Percentiles rank a stretch among this genome's conserved stretches.
phyloP scores from a whole-genome alignment of 2,797 vertebrate species.

The Phalloptychus januarius region DNA sequence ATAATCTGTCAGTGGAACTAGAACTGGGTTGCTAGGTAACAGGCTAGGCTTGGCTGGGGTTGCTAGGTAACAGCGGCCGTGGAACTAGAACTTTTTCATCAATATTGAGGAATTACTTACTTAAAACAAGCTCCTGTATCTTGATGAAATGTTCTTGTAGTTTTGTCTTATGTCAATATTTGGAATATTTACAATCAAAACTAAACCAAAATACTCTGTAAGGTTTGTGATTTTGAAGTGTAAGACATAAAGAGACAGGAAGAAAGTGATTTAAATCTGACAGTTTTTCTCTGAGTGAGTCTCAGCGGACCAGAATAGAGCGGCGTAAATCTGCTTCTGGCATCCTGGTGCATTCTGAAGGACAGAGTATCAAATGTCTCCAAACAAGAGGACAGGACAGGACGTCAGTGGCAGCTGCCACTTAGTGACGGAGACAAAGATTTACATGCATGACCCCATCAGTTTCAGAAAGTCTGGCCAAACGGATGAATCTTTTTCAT shows the following conservation, averaged over 20 bases:
- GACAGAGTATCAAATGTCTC: constrained; percentile 53
- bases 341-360: constrained; percentile 35
- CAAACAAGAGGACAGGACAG: constrained; percentile 48
- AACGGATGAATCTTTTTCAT: not conserved
- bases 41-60: too few relatives aligned
- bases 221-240: not conserved
- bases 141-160: too few relatives aligned
- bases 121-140: too few relatives aligned
- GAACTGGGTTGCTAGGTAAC: too few relatives aligned
- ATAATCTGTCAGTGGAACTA: too few relatives aligned
- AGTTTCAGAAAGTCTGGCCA: constrained; percentile 15
- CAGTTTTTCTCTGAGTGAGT: constrained; percentile 21
- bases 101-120: too few relatives aligned
- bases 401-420: constrained; percentile 35
- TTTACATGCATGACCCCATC: not conserved
- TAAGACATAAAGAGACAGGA: not conserved
- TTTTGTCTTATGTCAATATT: too few relatives aligned
- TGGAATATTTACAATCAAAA: too few relatives aligned
- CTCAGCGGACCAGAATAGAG: constrained; percentile 48
- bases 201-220: too few relatives aligned
- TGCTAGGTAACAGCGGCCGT: too few relatives aligned
- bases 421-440: not conserved
- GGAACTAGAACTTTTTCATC: too few relatives aligned
- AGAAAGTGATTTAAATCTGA: constrained; percentile 6
- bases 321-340: constrained; percentile 44